Percentiles rank a stretch among this genome's conserved stretches.
Evolutionary conservation across 2,797 vertebrate species (phyloP).

Genomic region (Acropternis orthonyx): DNA sequence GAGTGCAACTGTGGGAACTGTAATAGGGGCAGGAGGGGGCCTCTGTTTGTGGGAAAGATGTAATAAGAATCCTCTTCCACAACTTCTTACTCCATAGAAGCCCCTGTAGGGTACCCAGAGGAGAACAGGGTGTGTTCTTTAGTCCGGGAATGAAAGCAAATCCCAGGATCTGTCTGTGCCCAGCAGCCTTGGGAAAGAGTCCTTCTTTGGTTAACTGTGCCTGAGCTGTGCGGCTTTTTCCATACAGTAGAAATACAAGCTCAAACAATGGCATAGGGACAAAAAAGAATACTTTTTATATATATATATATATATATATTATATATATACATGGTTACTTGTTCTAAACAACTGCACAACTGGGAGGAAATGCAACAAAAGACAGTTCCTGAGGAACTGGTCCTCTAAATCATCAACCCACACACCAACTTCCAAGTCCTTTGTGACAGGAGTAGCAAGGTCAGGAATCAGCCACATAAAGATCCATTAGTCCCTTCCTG

Average conservation of each 20-base stretch:
- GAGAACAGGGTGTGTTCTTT: slow-evolving; percentile 35
- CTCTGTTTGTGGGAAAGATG: slow-evolving; percentile 53
- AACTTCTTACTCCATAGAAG: slow-evolving; percentile 52
- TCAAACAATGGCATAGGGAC: neutral
- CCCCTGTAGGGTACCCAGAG: slow-evolving; percentile 34
- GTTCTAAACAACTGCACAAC: neutral
- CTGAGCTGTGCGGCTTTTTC: neutral
- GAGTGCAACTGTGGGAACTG: slow-evolving; percentile 35
- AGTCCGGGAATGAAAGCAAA: slow-evolving; percentile 21
- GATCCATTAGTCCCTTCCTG: neutral
- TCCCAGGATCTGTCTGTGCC: slow-evolving; percentile 22
- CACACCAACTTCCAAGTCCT: neutral
- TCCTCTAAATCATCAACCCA: neutral
- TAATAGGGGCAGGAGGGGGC: slow-evolving; percentile 47
- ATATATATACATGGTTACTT: neutral
- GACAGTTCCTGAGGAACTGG: neutral
- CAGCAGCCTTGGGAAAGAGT: slow-evolving; percentile 5
- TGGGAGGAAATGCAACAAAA: neutral
- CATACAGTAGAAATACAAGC: neutral
- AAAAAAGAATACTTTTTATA: neutral
- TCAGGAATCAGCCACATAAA: neutral
- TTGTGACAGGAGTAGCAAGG: neutral
- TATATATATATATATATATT: neutral
- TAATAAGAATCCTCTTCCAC: slow-evolving; percentile 55
- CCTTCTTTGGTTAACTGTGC: neutral